Base-by-base conservation (phyloP, 2,888 invertebrate genomes). In the Sesamia inferens region DNA sequence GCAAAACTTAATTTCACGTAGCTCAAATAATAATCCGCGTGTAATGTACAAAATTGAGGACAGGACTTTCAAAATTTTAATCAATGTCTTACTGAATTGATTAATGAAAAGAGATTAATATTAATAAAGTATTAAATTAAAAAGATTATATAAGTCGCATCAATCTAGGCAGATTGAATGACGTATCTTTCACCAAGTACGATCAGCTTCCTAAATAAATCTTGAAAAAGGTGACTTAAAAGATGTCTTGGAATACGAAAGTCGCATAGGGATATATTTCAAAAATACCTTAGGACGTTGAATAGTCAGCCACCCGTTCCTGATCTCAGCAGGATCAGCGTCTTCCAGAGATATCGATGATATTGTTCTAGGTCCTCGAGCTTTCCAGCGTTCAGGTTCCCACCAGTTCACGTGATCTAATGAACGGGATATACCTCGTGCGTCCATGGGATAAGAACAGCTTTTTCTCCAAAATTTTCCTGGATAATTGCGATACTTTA, bases 291-390 rank as follows among this genome's bases (percentile, higher is more conserved):
- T 91, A 65, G 90, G 76, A 74, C 90, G 88, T 5, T 90, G 81
- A 48, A 96, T 85, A 1, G 95, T 95, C 24, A 95, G 89, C 96
- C 96, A 96, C 2, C 95, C 95, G 71, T 95, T 95, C 73, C 95
- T 93, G 62, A 95, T 94, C 3, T 94, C 93, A 1, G 85, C 83
- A 0, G 93, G 93, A 69, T 95, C 94, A 39, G 90, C 90, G 8
- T 88, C 91, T 76, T 93, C 93, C 71, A 94, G 76, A 0, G 93
- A 93, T 54, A 93, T 87, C 0, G 95, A 94, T 5, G 95, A 93
- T 19, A 92, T 84, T 22, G 88, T 92, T 19, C 93, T 87, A 2
- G 89, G 88, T 5, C 87, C 90, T 61, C 82, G 85, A 24, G 81
- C 42, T 85, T 91, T 94, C 94, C 94, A 92, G 62, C 93, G 92